Base-by-base conservation (phyloP, 2,888 invertebrate species). In the Agrotis exclamationis region DNA sequence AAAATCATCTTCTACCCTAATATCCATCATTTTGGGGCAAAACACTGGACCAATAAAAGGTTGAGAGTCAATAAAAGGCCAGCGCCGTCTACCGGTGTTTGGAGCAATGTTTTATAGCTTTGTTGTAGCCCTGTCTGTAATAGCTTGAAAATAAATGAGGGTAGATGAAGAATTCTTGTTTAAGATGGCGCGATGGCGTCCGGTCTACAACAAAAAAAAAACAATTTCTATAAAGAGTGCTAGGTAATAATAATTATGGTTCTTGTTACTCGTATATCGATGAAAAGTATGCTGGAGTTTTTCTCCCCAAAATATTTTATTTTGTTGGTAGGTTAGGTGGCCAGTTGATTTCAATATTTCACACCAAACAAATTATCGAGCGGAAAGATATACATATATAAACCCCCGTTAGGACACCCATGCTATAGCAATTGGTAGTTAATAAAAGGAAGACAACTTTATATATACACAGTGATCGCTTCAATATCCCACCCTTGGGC, bases 11-110 rank as follows among this genome's bases (percentile, higher is more conserved):
- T 75, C 58, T 20, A 44, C 69, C 63, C 69, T 74, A 72, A 81
- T 79, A 83, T 76, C 80, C 44, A 63, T 58, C 81, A 74, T 75
- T 79, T 74, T 66, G 64, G 73, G 58, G 59, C 66, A 74, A 81
- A 84, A 84, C 81, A 81, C 70, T 72, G 66, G 39, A 56, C 73
- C 73, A 79, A 85, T 84, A 84, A 85, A 84, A 80, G 65, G 56
- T 62, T 78, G 65, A 80, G 75, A 74, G 78, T 74, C 78, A 67
- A 84, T 80, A 84, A 84, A 83, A 68, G 68, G 58, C 28, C 56
- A 64, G 44, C 48, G 64, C 59, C 80, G 70, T 80, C 78, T 80
- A 63, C 22, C 64, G 76, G 59, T 66, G 28, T 57, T 66, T 63
- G 28, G 59, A 28, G 18, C 18, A 51, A 22, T 22, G 62, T 63